A percentile compares a stretch with the other conserved stretches of the same genome.
phyloP scores from a whole-genome alignment of 2,888 invertebrate genomes.

The Standfussiana lucernea region DNA sequence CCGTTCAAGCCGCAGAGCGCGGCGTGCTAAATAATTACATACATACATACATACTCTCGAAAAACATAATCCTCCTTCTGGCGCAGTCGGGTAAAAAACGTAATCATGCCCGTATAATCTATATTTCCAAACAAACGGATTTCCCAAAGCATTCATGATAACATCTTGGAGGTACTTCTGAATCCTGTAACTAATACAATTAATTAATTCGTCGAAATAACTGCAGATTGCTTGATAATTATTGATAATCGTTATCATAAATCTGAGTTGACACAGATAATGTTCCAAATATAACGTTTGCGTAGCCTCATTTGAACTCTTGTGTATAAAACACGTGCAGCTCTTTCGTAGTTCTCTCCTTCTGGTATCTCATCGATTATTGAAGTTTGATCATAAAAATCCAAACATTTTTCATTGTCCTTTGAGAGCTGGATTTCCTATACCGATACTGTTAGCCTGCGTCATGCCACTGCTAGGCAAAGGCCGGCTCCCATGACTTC shows the following conservation, averaged over 20 bases:
- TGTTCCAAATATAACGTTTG: slow-evolving; percentile 3
- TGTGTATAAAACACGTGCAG: neutral
- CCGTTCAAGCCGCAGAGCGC: no score
- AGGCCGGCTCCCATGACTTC: no score
- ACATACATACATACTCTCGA: no score
- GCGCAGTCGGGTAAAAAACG: no score
- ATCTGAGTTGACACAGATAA: slow-evolving; percentile 12
- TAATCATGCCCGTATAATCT: neutral
- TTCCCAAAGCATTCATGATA: neutral
- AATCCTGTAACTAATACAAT: slow-evolving; percentile 1
- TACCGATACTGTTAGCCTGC: no score
- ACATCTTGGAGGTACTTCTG: slow-evolving; percentile 16
- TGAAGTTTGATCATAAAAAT: neutral
- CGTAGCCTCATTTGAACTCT: neutral
- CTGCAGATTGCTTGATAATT: slow-evolving; percentile 32
- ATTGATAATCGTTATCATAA: slow-evolving; percentile 16
- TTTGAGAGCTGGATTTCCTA: neutral
- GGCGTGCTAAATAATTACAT: no score
- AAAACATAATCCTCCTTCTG: no score
- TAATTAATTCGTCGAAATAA: slow-evolving; percentile 35
- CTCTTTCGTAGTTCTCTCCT: neutral
- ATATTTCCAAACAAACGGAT: neutral
- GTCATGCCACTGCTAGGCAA: no score
- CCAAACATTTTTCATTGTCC: neutral
- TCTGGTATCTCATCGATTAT: neutral